These are phyloP conservation scores for Enteromius viviparus DNA, from an alignment of 2,797 vertebrate genomes.

Conservation along the genomic window DNA sequence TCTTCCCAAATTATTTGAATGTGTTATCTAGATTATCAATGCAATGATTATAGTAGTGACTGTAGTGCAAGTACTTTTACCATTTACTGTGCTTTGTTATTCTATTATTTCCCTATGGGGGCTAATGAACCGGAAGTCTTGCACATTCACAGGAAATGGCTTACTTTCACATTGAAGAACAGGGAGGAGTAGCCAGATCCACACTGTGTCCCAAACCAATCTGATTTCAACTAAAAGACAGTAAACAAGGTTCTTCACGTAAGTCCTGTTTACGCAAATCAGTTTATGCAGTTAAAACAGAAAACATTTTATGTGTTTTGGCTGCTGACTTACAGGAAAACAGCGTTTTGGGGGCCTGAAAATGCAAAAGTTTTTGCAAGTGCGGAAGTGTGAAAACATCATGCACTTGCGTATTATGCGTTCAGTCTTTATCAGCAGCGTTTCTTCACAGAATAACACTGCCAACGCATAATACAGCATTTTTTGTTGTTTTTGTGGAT, in stretches of 20 bases:
- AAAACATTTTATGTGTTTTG: neutral
- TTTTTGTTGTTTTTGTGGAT: neutral
- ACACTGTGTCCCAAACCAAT: no score
- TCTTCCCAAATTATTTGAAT: neutral
- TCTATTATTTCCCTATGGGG: neutral
- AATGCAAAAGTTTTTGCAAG: neutral
- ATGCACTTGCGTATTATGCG: neutral
- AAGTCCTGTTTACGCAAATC: no score
- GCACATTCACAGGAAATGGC: neutral
- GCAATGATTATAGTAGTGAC: neutral
- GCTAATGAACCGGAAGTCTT: neutral
- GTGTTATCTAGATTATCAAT: neutral
- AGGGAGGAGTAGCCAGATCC: neutral
- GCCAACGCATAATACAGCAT: neutral
- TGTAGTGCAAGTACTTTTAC: neutral
- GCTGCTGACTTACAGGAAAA: neutral
- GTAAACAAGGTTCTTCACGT: no score
- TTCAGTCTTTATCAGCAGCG: neutral
- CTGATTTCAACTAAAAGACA: no score
- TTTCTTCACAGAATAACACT: neutral
- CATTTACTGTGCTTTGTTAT: neutral
- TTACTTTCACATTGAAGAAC: neutral
- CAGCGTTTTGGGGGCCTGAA: neutral
- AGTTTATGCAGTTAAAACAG: no score
- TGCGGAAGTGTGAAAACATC: neutral